Evolutionary conservation across 1,140 invertebrate species (phyloP).

Genomic region (Rhynchophorus ferrugineus): DNA sequence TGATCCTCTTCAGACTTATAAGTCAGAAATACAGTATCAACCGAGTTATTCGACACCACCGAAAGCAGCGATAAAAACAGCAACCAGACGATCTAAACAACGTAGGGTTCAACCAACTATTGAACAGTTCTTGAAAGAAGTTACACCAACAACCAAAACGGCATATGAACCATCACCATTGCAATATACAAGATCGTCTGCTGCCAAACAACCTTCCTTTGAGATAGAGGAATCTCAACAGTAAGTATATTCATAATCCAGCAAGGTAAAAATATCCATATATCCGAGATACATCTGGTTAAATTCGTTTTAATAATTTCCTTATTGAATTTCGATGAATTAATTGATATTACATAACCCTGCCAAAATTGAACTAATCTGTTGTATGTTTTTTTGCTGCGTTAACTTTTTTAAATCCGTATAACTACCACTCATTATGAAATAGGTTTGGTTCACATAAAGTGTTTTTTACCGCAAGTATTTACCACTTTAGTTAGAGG

Average conservation of each 20-base stretch:
- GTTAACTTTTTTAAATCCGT: constrained; percentile 1
- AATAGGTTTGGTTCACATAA: too few species aligned
- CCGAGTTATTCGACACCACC: background rate
- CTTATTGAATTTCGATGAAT: background rate
- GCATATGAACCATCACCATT: constrained; percentile 6
- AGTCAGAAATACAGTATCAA: constrained; percentile 2
- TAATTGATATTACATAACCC: too few species aligned
- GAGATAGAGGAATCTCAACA: constrained; percentile 8
- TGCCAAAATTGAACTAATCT: too few species aligned
- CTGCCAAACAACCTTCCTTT: too few species aligned
- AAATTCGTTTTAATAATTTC: background rate
- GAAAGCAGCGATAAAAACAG: background rate
- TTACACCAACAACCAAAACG: constrained; percentile 17
- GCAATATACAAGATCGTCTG: background rate
- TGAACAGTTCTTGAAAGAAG: constrained; percentile 15
- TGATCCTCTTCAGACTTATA: background rate
- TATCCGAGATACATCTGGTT: background rate
- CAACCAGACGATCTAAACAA: background rate
- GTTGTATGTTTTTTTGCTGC: background rate
- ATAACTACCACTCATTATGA: background rate
- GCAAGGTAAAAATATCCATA: background rate
- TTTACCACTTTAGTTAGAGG: too few species aligned
- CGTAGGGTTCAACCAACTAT: background rate
- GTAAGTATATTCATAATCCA: constrained; percentile 13
- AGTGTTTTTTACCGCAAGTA: too few species aligned